These are phyloP conservation scores for Meleagris gallopavo DNA, from an alignment of 2,113 vertebrate genomes.

Conservation along the genomic window DNA sequence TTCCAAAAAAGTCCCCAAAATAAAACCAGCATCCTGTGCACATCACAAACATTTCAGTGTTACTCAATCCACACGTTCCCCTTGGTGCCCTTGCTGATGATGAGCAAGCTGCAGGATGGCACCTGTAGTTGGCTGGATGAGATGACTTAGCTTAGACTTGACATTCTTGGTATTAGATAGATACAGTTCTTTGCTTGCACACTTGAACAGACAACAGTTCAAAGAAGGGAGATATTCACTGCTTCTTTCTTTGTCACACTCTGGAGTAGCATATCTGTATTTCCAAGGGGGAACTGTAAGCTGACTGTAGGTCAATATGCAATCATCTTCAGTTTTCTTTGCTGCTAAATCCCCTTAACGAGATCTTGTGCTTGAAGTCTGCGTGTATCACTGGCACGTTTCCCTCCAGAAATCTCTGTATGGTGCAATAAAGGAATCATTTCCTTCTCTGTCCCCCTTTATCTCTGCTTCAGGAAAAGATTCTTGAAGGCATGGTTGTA, in stretches of 20 bases:
- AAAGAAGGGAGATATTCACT: not conserved
- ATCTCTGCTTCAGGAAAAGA: conserved; percentile 75
- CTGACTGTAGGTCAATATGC: not conserved
- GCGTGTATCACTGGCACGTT: not conserved
- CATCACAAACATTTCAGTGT: not conserved
- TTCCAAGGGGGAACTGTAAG: not conserved
- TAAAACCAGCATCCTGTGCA: not conserved
- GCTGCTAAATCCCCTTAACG: not conserved
- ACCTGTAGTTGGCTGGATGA: not conserved
- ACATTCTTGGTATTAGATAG: not conserved
- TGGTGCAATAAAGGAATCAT: not conserved
- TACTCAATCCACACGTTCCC: conserved; percentile 15
- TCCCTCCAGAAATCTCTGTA: not conserved
- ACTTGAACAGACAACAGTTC: accelerated
- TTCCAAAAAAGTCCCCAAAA: not conserved
- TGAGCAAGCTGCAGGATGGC: not conserved
- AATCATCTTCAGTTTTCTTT: not conserved
- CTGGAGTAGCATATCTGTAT: not conserved
- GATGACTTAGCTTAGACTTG: not conserved
- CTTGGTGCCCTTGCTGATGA: not conserved
- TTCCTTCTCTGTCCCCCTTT: not conserved
- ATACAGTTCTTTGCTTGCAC: not conserved
- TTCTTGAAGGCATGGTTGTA: conserved; percentile 78
- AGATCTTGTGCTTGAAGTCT: not conserved
- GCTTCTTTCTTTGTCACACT: not conserved